These are phyloP conservation scores for Vulpes lagopus DNA, from an alignment of 2,113 vertebrate species.

Conservation along the genomic window DNA sequence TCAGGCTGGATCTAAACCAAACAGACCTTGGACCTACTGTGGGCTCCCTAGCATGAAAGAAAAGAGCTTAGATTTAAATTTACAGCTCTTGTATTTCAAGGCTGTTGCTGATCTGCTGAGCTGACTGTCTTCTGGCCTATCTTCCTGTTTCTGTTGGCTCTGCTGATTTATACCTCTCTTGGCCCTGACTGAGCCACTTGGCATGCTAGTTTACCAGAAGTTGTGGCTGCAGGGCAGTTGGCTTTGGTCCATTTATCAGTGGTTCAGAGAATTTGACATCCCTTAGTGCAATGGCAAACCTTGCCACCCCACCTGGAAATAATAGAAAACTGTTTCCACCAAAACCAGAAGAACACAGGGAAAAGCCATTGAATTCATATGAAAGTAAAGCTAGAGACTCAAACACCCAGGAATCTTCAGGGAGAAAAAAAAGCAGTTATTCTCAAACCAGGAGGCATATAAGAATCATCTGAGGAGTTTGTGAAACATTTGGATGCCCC, in stretches of 20 bases:
- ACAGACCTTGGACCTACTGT: neutral
- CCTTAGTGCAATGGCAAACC: neutral
- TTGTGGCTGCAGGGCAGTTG: neutral
- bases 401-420: neutral
- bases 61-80: neutral
- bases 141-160: neutral
- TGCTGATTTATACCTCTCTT: neutral
- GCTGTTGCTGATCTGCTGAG: neutral
- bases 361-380: neutral
- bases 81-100: neutral
- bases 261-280: constrained; percentile 11
- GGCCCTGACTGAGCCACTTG: neutral
- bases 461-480: neutral
- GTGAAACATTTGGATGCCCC: neutral
- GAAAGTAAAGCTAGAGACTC: neutral
- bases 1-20: neutral
- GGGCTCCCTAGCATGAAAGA: neutral
- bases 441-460: neutral
- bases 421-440: neutral
- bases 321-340: neutral
- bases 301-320: neutral
- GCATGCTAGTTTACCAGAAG: neutral
- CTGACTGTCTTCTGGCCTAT: neutral
- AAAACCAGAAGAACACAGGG: neutral
- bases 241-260: neutral